Evolutionary conservation across 2,888 invertebrate genomes (phyloP), one percentile per base, ranked within the genome.

Genomic region (Orthosia cruda): DNA sequence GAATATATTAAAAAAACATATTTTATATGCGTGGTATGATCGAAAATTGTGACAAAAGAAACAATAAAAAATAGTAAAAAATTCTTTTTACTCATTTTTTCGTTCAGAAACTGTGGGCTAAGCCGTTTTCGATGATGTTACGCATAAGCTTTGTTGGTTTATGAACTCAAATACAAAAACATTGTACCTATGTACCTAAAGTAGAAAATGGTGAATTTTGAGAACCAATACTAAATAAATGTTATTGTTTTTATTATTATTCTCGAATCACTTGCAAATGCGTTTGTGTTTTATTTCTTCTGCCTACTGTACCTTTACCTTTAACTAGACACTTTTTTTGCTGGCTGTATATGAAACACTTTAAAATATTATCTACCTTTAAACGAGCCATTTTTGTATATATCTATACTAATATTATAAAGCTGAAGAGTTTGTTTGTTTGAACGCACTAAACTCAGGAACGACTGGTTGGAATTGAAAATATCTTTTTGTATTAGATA

Each of bases 221-320:
- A 94, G 95, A 96, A 96, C 95, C 96, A 95, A 96, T 96, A 96
- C 96, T 91, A 88, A 95, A 95, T 96, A 96, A 95, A 96, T 94
- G 96, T 96, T 96, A 95, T 96, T 95, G 95, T 96, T 96, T 95
- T 95, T 93, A 95, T 96, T 95, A 95, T 95, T 94, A 96, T 95
- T 96, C 96, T 96, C 94, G 95, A 95, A 95, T 96, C 96, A 96
- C 96, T 96, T 96, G 95, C 96, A 96, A 87, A 95, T 82, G 87
- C 88, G 86, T 87, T 81, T 88, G 93, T 92, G 95, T 96, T 96
- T 96, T 89, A 96, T 96, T 96, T 93, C 63, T 62, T 62, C 4
- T 47, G 16, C 69, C 79, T 55, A 20, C 18, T 18, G 58, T 40
- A 63, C 45, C 59, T 67, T 63, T 18, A 20, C 0, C 5, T 40